Percentiles rank a stretch among this genome's conserved stretches.
Evolutionary conservation across 2,888 invertebrate species (phyloP).

Genomic region (Orchesella flavescens): DNA sequence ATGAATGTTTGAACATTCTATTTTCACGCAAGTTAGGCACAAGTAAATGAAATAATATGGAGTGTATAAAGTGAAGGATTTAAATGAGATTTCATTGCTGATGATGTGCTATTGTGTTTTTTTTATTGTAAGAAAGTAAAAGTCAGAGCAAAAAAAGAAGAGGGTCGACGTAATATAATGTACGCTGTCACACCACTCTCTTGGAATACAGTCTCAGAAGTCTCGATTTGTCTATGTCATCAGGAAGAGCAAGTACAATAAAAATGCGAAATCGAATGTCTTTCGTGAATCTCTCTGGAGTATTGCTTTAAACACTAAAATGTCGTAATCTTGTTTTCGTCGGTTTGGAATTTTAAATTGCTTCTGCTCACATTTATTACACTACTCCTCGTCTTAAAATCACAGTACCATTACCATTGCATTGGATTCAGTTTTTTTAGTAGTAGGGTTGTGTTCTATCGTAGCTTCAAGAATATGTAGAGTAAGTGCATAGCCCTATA

Average conservation of each 20-base stretch:
- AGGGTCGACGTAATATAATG: conserved; percentile 51
- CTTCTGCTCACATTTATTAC: conserved; percentile 35
- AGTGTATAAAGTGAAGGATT: conserved; percentile 64
- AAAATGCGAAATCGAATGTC: conserved; percentile 64
- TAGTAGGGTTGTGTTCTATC: too few species aligned
- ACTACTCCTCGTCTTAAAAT: neutral
- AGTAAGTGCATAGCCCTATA: too few species aligned
- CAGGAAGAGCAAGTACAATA: conserved; percentile 54
- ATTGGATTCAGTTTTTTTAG: too few species aligned
- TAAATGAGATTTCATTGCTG: conserved; percentile 65
- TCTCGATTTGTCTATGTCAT: conserved; percentile 65
- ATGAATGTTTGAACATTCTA: conserved; percentile 59
- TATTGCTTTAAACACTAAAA: conserved; percentile 62
- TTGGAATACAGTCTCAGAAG: conserved; percentile 48
- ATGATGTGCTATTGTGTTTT: conserved; percentile 35
- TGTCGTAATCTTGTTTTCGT: conserved; percentile 63
- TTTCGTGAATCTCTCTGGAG: conserved; percentile 49
- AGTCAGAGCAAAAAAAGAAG: conserved; percentile 34
- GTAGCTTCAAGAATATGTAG: too few species aligned
- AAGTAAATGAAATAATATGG: conserved; percentile 63
- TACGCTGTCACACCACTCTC: conserved; percentile 47
- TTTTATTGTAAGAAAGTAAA: conserved; percentile 42
- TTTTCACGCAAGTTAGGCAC: conserved; percentile 63
- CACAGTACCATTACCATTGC: too few species aligned
- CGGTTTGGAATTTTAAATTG: conserved; percentile 63